phyloP scores from a whole-genome alignment of 2,888 invertebrate species.

The Pristionchus exspectatus region DNA sequence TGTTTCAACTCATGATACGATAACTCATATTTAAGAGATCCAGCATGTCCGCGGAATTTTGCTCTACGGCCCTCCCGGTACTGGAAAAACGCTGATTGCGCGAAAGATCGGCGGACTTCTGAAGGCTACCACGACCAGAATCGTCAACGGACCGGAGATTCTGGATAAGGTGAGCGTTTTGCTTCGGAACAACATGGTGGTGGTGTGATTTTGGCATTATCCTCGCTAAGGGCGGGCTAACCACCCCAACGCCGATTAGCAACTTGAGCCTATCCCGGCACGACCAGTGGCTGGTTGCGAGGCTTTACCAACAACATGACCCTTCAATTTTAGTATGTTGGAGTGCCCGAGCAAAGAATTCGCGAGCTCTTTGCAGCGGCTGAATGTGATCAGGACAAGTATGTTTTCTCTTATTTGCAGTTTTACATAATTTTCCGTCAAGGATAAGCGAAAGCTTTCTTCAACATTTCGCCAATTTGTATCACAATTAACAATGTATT shows the following conservation, averaged over 20 bases:
- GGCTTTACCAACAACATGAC: too few species aligned
- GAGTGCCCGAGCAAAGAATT: slow-evolving; percentile 98
- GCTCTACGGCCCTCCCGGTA: slow-evolving; percentile 98
- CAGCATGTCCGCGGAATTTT: slow-evolving; percentile 87
- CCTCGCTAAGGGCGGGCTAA: too few species aligned
- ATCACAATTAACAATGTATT: neutral
- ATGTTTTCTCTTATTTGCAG: too few species aligned
- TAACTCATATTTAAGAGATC: neutral
- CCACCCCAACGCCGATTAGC: too few species aligned
- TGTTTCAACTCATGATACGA: too few species aligned
- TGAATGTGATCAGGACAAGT: slow-evolving; percentile 95
- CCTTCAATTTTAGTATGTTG: slow-evolving; percentile 86
- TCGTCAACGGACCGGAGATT: slow-evolving; percentile 99
- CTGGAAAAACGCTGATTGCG: slow-evolving; percentile 98
- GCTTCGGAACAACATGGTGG: neutral
- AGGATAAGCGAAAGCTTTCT: too few species aligned
- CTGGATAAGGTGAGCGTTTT: slow-evolving; percentile 87
- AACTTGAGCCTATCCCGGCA: too few species aligned
- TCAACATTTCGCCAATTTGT: slow-evolving; percentile 80
- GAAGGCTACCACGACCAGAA: slow-evolving; percentile 98
- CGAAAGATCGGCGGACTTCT: slow-evolving; percentile 88
- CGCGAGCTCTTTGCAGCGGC: slow-evolving; percentile 96
- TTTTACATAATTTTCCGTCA: too few species aligned
- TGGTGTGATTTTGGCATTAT: too few species aligned
- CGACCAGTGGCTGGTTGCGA: too few species aligned